Evolutionary conservation across 2,797 vertebrate genomes (phyloP).

Genomic region (Enteromius paludinosus): DNA sequence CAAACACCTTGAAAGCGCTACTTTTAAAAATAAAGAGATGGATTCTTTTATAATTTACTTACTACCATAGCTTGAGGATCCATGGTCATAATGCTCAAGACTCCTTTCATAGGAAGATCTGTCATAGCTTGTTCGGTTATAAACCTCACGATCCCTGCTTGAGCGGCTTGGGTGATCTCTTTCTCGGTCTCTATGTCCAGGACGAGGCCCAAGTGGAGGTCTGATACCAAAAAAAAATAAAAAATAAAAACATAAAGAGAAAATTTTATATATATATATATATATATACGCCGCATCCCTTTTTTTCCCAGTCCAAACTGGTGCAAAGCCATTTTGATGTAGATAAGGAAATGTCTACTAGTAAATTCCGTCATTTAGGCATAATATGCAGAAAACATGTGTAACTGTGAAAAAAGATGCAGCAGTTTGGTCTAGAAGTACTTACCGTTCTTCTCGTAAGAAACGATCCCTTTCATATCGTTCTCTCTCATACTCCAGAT

Average conservation of each 20-base stretch:
- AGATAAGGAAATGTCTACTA: background rate
- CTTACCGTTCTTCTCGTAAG: slow-evolving; percentile 89
- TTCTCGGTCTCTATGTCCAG: slow-evolving; percentile 80
- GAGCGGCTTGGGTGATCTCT: slow-evolving; percentile 86
- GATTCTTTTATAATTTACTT: slow-evolving; percentile 33
- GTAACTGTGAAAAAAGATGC: background rate
- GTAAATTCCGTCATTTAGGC: background rate
- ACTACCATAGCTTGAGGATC: slow-evolving; percentile 86
- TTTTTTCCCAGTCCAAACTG: background rate
- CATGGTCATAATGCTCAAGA: slow-evolving; percentile 87
- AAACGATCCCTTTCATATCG: slow-evolving; percentile 91
- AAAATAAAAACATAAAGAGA: background rate
- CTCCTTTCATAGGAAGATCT: slow-evolving; percentile 86
- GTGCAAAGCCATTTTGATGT: background rate
- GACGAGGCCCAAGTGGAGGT: slow-evolving; percentile 77
- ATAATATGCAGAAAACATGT: background rate
- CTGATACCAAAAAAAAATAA: slow-evolving; percentile 62
- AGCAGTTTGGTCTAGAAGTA: background rate
- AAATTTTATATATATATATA: no score
- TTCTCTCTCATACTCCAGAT: slow-evolving; percentile 90
- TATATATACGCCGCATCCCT: no score
- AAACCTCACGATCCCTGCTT: slow-evolving; percentile 82
- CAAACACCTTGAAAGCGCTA: no score
- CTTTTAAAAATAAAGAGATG: background rate
- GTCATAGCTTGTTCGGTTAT: slow-evolving; percentile 87